A percentile compares a stretch with the other conserved stretches of the same genome.
Evolutionary conservation across 2,113 vertebrate species (phyloP).

Genomic region (Aepyceros melampus): DNA sequence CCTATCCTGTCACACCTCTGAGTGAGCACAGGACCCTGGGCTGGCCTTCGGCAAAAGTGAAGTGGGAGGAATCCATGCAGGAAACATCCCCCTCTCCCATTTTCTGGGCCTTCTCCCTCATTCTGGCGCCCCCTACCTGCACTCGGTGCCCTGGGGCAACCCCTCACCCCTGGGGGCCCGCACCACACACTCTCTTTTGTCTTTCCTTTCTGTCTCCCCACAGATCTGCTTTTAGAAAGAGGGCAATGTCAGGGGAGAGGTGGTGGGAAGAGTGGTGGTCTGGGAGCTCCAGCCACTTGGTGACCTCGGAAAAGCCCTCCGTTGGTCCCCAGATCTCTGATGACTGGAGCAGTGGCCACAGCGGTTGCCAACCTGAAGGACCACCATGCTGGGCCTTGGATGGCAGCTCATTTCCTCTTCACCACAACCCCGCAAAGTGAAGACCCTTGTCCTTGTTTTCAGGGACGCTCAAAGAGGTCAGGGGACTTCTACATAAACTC

Average conservation of each 20-base stretch:
- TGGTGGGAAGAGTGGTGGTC: neutral
- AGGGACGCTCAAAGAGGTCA: neutral
- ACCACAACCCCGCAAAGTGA: neutral
- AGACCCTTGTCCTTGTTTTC: neutral
- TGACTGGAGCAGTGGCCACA: too few species aligned
- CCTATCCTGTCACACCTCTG: neutral
- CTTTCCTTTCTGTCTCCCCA: neutral
- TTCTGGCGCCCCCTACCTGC: accelerated
- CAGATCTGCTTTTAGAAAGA: neutral
- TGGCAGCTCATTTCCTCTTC: neutral
- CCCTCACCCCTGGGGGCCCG: neutral
- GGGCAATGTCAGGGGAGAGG: neutral
- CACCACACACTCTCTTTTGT: neutral
- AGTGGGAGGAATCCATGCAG: neutral
- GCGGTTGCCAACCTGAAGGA: neutral
- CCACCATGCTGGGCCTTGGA: neutral
- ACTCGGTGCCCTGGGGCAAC: neutral
- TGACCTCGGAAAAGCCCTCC: neutral
- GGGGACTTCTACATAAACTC: neutral
- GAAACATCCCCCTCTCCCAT: neutral
- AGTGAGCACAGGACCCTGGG: neutral
- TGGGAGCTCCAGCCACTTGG: neutral
- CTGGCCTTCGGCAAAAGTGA: neutral
- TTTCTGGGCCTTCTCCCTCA: neutral
- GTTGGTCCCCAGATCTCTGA: neutral